Evolutionary conservation across 1,140 invertebrate genomes (phyloP), one percentile per base, ranked within the genome.

Genomic region (Neuroterus valhalla): DNA sequence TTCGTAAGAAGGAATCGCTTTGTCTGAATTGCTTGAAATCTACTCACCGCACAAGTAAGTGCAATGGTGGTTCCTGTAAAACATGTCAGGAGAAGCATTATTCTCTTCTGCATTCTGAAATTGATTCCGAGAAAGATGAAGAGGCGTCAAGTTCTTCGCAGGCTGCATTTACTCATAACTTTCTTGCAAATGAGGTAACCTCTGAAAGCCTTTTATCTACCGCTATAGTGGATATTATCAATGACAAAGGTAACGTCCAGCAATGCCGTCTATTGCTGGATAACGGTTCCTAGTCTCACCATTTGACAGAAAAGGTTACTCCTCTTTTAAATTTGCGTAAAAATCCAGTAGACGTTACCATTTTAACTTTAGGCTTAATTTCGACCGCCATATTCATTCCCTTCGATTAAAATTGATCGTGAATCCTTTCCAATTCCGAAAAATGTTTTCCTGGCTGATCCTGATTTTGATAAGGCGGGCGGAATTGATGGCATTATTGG

Each of bases 401-500:
- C 42, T 6, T 17, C 21, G 12, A 6, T 43, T 8, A 21, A 42
- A 3, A 68, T 68, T 4, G 67, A 38, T 44, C 17, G 19, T 5
- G 19, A 44, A n/a, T 21, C 19, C 12, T 45, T 68, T 5, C 19
- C 38, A 42, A 19, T 68, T n/a, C n/a, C n/a, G n/a, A n/a, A n/a
- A n/a, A n/a, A n/a, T n/a, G n/a, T n/a, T n/a, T n/a, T n/a, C n/a
- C 67, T 68, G 11, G 67, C 67, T 21, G 67, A 68, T 68, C 67
- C 67, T 42, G 38, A 68, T n/a, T 68, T 84, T 79, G 31, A 73
- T 23, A 45, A 68, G 42, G n/a, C 75, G 12, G 31, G 26, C 11
- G 15, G 44, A 19, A 72, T 84, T 19, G 81, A 84, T 73, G 10
- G 81, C 15, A 52, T 82, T 43, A 31, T 82, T 45, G 3, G 67